These are phyloP conservation scores for Gallinago jamesoni DNA, from an alignment of 2,113 vertebrate species.

Conservation along the genomic window DNA sequence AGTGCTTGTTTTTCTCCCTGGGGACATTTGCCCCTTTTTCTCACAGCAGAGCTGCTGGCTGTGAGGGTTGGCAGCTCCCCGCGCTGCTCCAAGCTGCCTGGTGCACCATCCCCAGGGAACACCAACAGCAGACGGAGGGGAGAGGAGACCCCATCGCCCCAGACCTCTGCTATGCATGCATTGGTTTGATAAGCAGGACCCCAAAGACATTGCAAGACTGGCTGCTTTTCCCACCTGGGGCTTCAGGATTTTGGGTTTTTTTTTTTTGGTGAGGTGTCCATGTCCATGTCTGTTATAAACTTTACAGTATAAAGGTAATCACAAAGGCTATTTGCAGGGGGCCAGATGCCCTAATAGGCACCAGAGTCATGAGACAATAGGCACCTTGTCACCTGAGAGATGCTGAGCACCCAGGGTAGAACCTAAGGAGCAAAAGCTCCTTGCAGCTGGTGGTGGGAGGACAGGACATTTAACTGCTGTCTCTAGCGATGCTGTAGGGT, in stretches of 20 bases:
- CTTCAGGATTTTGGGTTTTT: neutral
- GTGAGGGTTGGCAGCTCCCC: neutral
- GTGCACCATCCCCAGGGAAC: neutral
- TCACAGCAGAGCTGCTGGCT: neutral
- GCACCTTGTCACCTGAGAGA: neutral
- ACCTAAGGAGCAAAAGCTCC: neutral
- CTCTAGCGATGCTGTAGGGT: neutral
- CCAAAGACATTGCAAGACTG: neutral
- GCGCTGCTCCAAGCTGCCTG: neutral
- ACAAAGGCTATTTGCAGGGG: neutral
- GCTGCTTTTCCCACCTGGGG: neutral
- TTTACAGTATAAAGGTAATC: neutral
- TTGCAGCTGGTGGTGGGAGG: neutral
- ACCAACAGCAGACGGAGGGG: neutral
- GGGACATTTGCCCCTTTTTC: neutral
- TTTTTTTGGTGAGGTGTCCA: rapidly evolving
- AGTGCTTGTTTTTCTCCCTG: neutral
- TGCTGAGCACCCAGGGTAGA: neutral
- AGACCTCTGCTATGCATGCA: neutral
- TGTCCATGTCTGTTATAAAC: too few relatives aligned
- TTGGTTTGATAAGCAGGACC: neutral
- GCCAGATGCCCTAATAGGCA: neutral
- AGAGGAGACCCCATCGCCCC: neutral
- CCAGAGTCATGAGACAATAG: too few relatives aligned
- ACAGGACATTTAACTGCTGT: neutral